phyloP scores from a whole-genome alignment of 2,888 invertebrate species.

The Opisthograptis luteolata region DNA sequence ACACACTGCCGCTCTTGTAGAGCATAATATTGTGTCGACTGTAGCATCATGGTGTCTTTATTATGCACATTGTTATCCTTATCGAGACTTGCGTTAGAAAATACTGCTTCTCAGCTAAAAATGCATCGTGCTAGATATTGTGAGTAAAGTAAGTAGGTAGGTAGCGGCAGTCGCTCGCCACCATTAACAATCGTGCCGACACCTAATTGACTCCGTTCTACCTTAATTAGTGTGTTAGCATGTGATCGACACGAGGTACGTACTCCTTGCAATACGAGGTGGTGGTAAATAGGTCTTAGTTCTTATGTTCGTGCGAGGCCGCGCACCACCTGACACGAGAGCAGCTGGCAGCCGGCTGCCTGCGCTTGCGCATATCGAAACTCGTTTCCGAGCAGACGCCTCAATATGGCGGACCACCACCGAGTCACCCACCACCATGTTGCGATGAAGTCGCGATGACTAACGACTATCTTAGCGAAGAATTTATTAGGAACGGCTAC shows the following conservation, averaged over 20 bases:
- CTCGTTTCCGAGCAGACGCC: slow-evolving; percentile 76
- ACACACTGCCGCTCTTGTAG: slow-evolving; percentile 7
- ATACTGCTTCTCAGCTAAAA: slow-evolving; percentile 1
- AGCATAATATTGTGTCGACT: slow-evolving; percentile 1
- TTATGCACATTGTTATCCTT: slow-evolving; percentile 19
- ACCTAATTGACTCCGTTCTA: slow-evolving; percentile 58
- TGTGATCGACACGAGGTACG: slow-evolving; percentile 23
- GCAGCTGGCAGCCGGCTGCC: slow-evolving; percentile 78
- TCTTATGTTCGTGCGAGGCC: slow-evolving; percentile 66
- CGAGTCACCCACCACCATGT: slow-evolving; percentile 37
- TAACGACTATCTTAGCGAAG: slow-evolving; percentile 35
- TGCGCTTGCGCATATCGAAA: slow-evolving; percentile 72
- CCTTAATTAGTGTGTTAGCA: slow-evolving; percentile 54
- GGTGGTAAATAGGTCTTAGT: slow-evolving; percentile 38
- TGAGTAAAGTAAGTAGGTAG: slow-evolving; percentile 1
- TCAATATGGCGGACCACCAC: slow-evolving; percentile 70
- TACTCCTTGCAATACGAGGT: slow-evolving; percentile 24
- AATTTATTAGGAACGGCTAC: slow-evolving; percentile 36
- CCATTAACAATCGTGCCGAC: slow-evolving; percentile 55
- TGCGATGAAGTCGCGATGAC: slow-evolving; percentile 30
- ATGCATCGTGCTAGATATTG: slow-evolving; percentile 8
- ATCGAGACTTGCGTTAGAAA: slow-evolving; percentile 4
- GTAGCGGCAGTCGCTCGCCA: slow-evolving; percentile 43
- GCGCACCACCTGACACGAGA: slow-evolving; percentile 77
- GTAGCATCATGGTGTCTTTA: no score